A percentile compares a stretch with the other conserved stretches of the same genome.
phyloP scores from a whole-genome alignment of 1,140 invertebrate species.

The Nomia melanderi region DNA sequence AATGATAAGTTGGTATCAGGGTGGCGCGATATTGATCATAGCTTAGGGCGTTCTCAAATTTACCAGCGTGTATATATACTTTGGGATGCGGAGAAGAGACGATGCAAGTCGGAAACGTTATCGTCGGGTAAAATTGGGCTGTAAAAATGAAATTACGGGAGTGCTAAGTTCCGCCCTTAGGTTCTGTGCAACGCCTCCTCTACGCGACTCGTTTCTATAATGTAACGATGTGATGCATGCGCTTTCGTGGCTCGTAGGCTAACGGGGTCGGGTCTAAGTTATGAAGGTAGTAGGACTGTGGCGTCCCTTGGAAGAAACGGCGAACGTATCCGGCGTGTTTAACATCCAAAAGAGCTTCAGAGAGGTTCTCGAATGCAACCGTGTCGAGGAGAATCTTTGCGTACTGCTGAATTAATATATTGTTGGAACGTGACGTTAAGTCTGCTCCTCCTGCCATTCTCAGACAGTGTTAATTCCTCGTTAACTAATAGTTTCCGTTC shows the following conservation, averaged over 20 bases:
- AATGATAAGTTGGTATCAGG: slow-evolving; percentile 2
- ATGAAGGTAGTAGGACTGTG: slow-evolving; percentile 52
- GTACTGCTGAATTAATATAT: slow-evolving; percentile 53
- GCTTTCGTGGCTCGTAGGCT: slow-evolving; percentile 31
- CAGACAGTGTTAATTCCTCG: slow-evolving; percentile 21
- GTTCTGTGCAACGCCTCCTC: slow-evolving; percentile 50
- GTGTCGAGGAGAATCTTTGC: slow-evolving; percentile 50
- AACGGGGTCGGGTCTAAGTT: slow-evolving; percentile 56
- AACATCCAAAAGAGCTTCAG: slow-evolving; percentile 53
- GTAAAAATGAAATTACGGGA: slow-evolving; percentile 70
- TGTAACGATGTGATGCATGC: slow-evolving; percentile 66
- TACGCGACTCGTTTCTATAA: slow-evolving; percentile 68
- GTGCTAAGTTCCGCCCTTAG: slow-evolving; percentile 58
- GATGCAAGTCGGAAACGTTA: slow-evolving; percentile 41
- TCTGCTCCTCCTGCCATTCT: neutral
- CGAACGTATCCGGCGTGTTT: slow-evolving; percentile 53
- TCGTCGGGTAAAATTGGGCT: slow-evolving; percentile 58
- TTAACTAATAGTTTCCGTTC: slow-evolving; percentile 43
- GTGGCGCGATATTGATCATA: slow-evolving; percentile 13
- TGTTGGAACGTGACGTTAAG: slow-evolving; percentile 23
- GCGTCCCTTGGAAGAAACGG: slow-evolving; percentile 40
- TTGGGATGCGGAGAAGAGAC: neutral
- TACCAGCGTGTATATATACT: slow-evolving; percentile 24
- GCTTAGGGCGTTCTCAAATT: slow-evolving; percentile 13
- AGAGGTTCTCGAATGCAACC: slow-evolving; percentile 39